Percentiles rank a stretch among this genome's conserved stretches.
Evolutionary conservation across 1,140 invertebrate genomes (phyloP).

Genomic region (Sycobia sp.): DNA sequence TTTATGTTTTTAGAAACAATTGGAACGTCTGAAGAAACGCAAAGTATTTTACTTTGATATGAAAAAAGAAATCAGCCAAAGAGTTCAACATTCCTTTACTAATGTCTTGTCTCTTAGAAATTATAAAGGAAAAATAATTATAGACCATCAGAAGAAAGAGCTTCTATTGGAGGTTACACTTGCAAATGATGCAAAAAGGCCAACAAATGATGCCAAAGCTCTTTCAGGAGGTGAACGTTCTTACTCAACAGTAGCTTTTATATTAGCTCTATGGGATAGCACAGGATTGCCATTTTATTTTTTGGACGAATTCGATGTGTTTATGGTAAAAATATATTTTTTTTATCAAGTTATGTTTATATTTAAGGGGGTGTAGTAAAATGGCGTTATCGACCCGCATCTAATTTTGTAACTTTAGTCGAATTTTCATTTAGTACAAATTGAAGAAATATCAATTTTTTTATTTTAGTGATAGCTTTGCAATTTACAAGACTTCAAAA

Average conservation of each 20-base stretch:
- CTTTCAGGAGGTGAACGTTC: slow-evolving; percentile 95
- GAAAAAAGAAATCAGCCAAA: slow-evolving; percentile 55
- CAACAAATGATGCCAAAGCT: slow-evolving; percentile 58
- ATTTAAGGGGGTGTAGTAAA: no score
- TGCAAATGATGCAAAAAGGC: slow-evolving; percentile 48
- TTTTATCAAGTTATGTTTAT: no score
- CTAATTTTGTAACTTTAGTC: no score
- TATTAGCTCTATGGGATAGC: slow-evolving; percentile 91
- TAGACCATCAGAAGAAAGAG: slow-evolving; percentile 65
- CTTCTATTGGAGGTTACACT: slow-evolving; percentile 68
- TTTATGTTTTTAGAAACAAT: slow-evolving; percentile 50
- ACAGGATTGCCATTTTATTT: slow-evolving; percentile 92
- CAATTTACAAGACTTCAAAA: no score
- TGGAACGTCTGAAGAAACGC: slow-evolving; percentile 47
- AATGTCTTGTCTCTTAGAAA: slow-evolving; percentile 59
- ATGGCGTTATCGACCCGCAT: no score
- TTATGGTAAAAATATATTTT: slow-evolving; percentile 75
- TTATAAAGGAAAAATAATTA: slow-evolving; percentile 66
- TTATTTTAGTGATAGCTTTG: no score
- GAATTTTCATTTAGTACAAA: no score
- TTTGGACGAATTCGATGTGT: slow-evolving; percentile 98
- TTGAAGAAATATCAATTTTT: no score
- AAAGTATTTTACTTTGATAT: slow-evolving; percentile 53
- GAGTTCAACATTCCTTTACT: slow-evolving; percentile 60
- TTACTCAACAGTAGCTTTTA: slow-evolving; percentile 91